Percentiles rank a stretch among this genome's conserved stretches.
Evolutionary conservation across 2,888 invertebrate species (phyloP).

Genomic region (Drosophila ezoana): DNA sequence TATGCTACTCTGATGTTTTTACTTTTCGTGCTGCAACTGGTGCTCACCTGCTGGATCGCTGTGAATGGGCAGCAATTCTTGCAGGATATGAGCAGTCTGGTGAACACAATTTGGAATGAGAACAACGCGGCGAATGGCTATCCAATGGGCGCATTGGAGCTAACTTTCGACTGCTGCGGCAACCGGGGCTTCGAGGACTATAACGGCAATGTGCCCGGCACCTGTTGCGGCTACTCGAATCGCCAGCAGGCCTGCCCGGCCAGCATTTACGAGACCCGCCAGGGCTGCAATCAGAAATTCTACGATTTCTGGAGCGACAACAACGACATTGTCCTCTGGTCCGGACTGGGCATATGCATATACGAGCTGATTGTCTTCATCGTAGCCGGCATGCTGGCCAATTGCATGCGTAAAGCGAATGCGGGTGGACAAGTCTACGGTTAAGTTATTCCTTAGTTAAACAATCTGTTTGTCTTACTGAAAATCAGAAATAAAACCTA

Average conservation of each 20-base stretch:
- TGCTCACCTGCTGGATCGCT: constrained; percentile 89
- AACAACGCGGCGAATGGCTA: constrained; percentile 50
- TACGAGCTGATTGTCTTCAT: constrained; percentile 91
- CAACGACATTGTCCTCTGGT: constrained; percentile 86
- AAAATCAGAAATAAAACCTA: neutral
- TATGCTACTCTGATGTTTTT: constrained; percentile 90
- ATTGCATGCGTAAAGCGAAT: constrained; percentile 87
- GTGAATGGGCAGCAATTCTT: constrained; percentile 87
- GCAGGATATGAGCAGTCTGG: constrained; percentile 85
- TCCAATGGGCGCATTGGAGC: constrained; percentile 79
- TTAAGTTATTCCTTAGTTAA: neutral
- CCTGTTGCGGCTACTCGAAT: constrained; percentile 70
- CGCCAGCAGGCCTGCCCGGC: constrained; percentile 34
- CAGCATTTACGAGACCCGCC: constrained; percentile 25
- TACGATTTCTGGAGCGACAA: constrained; percentile 83
- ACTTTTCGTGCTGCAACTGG: constrained; percentile 90
- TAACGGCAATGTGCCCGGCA: constrained; percentile 55
- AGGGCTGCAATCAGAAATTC: constrained; percentile 64
- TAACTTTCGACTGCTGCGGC: constrained; percentile 78
- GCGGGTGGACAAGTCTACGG: constrained; percentile 25
- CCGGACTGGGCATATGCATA: constrained; percentile 89
- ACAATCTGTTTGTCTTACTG: neutral
- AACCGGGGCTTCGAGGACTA: constrained; percentile 51
- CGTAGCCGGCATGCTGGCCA: constrained; percentile 93
- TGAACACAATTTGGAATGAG: constrained; percentile 84